Base-by-base conservation (phyloP, 2,797 vertebrate genomes). In the Gephyroberyx darwinii region DNA sequence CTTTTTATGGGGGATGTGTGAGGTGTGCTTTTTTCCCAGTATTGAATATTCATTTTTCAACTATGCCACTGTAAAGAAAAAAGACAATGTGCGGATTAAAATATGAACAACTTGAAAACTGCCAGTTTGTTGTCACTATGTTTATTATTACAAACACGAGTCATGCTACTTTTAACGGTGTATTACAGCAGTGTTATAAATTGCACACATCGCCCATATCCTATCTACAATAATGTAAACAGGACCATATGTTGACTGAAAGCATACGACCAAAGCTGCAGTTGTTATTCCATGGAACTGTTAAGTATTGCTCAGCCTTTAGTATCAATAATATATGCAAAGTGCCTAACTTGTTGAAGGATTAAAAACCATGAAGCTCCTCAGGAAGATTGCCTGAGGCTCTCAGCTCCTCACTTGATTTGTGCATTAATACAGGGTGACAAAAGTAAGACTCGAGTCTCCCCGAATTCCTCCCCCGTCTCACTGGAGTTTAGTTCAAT, bases 1-100 rank as follows among this genome's bases (percentile, higher is more conserved):
- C 89, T 92, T 92, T 90, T 84, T 92, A 91, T 86, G 80, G 86
- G 81, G 86, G 82, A 85, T 88, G 89, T 93, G 89, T 90, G 88
- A 92, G 85, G 71, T 91, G 91, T 93, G 84, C 83, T 93, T 92
- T 91, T 89, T 86, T 84, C 83, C 84, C 88, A 90, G 86, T 91
- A 90, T 93, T 93, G 91, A 91, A 92, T 92, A 93, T 93, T 89
- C 90, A 91, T 92, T 94, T 94, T 94, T 91, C 89, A 93, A 93
- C 92, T 92, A 93, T 93, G 92, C 92, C 92, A 91, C 89, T 94
- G 92, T 93, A 93, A 92, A 90, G 89, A 90, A 84, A 74, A 82
- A 81, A 84, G 76, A 83, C 64, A 89, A 90, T 91, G 80, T 86
- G 85, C 71, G 61, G 85, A 94, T 93, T 93, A 94, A 94, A 93